These are phyloP conservation scores for Syngnathoides biaculeatus DNA, from an alignment of 2,113 vertebrate genomes.

Conservation along the genomic window DNA sequence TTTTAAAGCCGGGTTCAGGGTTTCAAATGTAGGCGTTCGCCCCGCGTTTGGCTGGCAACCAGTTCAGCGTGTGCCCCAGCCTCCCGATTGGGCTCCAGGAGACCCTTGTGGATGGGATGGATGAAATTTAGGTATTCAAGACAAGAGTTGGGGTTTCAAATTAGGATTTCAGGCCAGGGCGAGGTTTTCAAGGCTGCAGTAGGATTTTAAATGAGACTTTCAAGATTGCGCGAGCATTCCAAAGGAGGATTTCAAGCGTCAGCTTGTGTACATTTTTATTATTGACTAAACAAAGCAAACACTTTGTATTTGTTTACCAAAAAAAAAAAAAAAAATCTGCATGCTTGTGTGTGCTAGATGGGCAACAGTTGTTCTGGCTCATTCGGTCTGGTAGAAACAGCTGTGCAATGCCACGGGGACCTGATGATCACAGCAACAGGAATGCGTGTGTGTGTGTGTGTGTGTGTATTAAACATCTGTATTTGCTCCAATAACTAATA, in stretches of 20 bases:
- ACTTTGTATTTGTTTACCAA: neutral
- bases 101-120: no score
- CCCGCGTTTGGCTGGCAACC: no score
- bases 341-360: neutral
- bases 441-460: neutral
- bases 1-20: no score
- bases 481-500: neutral
- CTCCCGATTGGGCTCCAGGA: no score
- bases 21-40: no score
- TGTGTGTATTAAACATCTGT: neutral
- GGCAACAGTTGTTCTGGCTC: neutral
- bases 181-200: neutral
- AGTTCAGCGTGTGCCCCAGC: no score
- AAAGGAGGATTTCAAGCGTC: no score
- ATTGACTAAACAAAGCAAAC: neutral
- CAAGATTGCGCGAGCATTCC: neutral
- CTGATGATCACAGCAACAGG: neutral
- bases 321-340: neutral
- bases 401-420: neutral
- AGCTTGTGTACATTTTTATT: neutral
- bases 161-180: neutral
- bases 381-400: neutral
- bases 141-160: no score
- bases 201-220: neutral
- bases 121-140: no score